phyloP scores from a whole-genome alignment of 2,888 invertebrate genomes.

The Phymatocera aterrima region DNA sequence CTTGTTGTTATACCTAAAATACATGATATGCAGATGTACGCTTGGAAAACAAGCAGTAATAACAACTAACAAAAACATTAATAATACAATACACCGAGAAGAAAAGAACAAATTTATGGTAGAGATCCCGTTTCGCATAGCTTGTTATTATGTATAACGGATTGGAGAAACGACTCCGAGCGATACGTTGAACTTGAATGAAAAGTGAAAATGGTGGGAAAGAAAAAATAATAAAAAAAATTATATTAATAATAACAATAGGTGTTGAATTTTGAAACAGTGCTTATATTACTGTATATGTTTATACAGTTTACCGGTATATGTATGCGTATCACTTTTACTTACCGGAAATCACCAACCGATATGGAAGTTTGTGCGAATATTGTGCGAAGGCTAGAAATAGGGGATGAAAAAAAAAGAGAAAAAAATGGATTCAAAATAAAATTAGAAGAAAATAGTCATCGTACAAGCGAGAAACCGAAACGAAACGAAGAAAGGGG shows the following conservation, averaged over 20 bases:
- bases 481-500: not conserved
- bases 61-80: not conserved
- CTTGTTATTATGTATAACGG: too few species aligned
- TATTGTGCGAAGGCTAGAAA: constrained; percentile 55
- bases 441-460: too few species aligned
- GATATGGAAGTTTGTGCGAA: constrained; percentile 61
- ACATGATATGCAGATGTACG: too few species aligned
- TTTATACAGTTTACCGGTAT: constrained; percentile 53
- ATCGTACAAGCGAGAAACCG: too few species aligned
- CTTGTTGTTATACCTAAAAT: too few species aligned
- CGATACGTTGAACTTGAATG: constrained; percentile 58
- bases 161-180: constrained; percentile 68
- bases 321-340: constrained; percentile 64
- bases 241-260: too few species aligned
- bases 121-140: not conserved
- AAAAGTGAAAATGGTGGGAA: constrained; percentile 37
- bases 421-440: too few species aligned
- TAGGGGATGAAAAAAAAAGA: not conserved
- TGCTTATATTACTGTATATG: constrained; percentile 42
- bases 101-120: not conserved
- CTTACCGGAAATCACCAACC: constrained; percentile 61
- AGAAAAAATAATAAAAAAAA: too few species aligned
- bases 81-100: not conserved
- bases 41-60: too few species aligned
- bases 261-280: not conserved